These are phyloP conservation scores for Formicarius rufipectus DNA, from an alignment of 2,113 vertebrate genomes.

Conservation along the genomic window DNA sequence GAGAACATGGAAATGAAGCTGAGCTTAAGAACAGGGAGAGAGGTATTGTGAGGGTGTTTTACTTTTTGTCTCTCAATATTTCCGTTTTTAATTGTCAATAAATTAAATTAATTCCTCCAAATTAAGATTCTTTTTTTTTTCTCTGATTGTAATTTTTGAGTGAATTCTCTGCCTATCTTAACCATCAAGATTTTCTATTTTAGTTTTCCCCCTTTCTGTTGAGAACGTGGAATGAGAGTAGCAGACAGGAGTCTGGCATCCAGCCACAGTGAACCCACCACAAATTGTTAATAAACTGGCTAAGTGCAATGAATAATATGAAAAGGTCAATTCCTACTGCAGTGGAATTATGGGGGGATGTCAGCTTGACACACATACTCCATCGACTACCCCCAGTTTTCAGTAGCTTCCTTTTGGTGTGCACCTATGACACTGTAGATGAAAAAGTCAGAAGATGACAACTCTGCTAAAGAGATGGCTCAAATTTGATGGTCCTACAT, in stretches of 20 bases:
- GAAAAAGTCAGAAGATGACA: neutral
- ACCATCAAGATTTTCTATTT: neutral
- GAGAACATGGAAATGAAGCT: neutral
- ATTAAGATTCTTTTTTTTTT: neutral
- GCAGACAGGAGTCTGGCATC: neutral
- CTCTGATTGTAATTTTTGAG: neutral
- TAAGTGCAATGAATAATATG: neutral
- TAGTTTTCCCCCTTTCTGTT: neutral
- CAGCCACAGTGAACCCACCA: neutral
- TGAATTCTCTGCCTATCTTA: neutral
- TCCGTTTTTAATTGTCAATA: neutral
- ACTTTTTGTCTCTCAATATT: neutral
- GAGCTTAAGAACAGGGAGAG: neutral
- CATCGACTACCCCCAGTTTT: neutral
- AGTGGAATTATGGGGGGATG: neutral
- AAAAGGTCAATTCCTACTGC: neutral
- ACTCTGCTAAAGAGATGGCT: neutral
- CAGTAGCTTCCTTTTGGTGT: accelerated
- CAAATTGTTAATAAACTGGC: neutral
- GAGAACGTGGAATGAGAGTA: neutral
- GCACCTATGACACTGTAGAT: neutral
- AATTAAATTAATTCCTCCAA: neutral
- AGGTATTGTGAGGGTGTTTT: accelerated
- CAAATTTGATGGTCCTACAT: neutral
- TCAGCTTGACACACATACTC: neutral